A percentile compares a stretch with the other conserved stretches of the same genome.
Evolutionary conservation across 2,797 vertebrate species (phyloP).

Genomic region (Scomberomorus guttatus): DNA sequence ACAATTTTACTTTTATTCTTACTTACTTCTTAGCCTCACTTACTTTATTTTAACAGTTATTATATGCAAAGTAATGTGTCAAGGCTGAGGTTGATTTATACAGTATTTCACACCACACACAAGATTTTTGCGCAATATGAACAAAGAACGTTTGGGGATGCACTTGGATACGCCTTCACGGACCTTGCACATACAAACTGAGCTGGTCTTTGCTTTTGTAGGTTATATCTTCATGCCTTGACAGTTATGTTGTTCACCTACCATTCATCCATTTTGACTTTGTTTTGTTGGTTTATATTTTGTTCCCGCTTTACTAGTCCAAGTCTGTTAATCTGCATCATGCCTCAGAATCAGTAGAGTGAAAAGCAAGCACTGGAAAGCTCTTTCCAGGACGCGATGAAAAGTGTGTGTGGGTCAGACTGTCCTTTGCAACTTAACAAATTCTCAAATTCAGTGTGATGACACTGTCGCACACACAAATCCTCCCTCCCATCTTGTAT

Average conservation of each 20-base stretch:
- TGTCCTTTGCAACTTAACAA: constrained; percentile 7
- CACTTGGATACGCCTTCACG: not conserved
- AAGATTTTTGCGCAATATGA: not conserved
- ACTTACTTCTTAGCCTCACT: not conserved
- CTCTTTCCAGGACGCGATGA: constrained; percentile 2
- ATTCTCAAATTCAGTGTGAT: constrained; percentile 22
- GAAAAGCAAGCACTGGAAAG: not conserved
- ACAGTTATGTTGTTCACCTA: not conserved
- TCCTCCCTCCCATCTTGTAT: not conserved
- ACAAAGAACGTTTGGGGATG: not conserved
- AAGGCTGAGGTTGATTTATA: not conserved
- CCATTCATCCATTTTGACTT: not conserved
- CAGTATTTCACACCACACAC: not conserved
- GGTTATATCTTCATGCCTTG: not conserved
- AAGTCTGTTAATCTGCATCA: not conserved
- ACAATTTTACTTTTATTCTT: not conserved
- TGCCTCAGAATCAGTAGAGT: not conserved
- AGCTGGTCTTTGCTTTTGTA: not conserved
- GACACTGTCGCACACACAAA: constrained; percentile 5
- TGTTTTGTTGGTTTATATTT: not conserved
- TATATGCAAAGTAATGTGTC: not conserved
- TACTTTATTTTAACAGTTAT: not conserved
- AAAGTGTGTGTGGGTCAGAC: constrained; percentile 24
- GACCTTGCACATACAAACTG: no score
- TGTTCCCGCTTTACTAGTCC: not conserved